Conservation (phyloP, 2,113 vertebrate species). For the Pomatorhinus ruficollis region DNA sequence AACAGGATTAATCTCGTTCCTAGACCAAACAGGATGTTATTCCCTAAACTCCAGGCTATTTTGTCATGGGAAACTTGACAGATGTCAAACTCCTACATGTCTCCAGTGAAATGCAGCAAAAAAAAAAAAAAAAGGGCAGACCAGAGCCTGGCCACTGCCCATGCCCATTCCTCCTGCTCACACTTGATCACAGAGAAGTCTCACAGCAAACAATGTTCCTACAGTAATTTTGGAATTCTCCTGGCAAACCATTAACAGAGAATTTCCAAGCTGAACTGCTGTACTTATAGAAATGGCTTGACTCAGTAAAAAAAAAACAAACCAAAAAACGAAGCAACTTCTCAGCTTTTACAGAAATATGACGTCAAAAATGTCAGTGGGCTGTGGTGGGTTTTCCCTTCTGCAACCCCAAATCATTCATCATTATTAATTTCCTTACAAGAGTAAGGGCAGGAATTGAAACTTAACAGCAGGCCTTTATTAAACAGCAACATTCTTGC, state of each 20-base stretch:
- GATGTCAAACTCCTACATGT: neutral
- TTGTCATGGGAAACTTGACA: neutral
- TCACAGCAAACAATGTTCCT: neutral
- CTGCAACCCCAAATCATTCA: neutral
- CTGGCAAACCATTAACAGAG: neutral
- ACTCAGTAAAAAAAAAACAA: neutral
- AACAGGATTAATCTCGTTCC: neutral
- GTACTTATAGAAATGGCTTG: neutral
- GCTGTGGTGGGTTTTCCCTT: neutral
- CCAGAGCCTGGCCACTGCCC: neutral
- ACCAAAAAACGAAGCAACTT: neutral
- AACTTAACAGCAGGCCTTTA: neutral
- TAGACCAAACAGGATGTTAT: neutral
- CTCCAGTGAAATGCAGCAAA: neutral
- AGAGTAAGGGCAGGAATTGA: neutral
- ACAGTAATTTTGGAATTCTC: neutral
- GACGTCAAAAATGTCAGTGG: neutral
- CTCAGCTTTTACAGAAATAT: neutral
- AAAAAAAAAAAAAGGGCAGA: neutral
- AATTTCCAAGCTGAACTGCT: neutral
- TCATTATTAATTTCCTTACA: neutral
- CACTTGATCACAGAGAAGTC: neutral
- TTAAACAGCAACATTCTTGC: neutral
- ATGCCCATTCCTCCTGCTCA: neutral
- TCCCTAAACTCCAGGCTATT: neutral